Evolutionary conservation across 2,888 invertebrate genomes (phyloP), one percentile per base, ranked within the genome.

Genomic region (Nomada ruficornis): DNA sequence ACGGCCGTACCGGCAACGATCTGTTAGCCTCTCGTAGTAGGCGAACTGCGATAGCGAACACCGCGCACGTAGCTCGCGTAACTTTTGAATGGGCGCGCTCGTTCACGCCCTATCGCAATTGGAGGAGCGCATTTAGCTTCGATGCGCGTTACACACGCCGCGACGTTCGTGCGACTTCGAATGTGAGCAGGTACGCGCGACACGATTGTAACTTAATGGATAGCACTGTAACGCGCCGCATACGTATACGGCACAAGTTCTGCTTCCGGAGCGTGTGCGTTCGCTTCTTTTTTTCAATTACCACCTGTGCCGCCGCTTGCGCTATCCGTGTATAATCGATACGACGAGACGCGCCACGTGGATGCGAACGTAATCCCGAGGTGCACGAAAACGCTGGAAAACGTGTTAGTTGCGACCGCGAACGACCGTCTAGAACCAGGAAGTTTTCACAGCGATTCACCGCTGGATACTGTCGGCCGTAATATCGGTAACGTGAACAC

Each of bases 401-500:
- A 36, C 36, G 36, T 36, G 7, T 36, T 7, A 1, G 36, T 5
- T 36, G 36, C 36, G 36, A 7, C 23, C n/a, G 57, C 11, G 23
- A 13, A 42, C 55, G 11, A 73, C 60, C 65, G 64, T 20, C 54
- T 60, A 57, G 74, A 83, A 80, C 69, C 78, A 80, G 86, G 81
- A 86, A 80, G 85, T 62, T 80, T 9, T 44, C 64, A 10, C 26
- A 26, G 52, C 60, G 68, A 75, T 68, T 52, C 60, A 52, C 67
- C 42, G 47, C 54, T 65, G 55, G 74, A 29, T 72, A 55, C 50
- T 63, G 64, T n/a, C 26, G 65, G 67, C 55, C 47, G 81, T 73
- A 78, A 82, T 84, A 82, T 85, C 74, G 82, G 68, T 71, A 73
- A 75, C 62, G 85, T 65, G 75, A 84, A 77, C 62, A 68, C 75